These are phyloP conservation scores for Climacteris rufus DNA, from an alignment of 2,113 vertebrate species.

Conservation along the genomic window DNA sequence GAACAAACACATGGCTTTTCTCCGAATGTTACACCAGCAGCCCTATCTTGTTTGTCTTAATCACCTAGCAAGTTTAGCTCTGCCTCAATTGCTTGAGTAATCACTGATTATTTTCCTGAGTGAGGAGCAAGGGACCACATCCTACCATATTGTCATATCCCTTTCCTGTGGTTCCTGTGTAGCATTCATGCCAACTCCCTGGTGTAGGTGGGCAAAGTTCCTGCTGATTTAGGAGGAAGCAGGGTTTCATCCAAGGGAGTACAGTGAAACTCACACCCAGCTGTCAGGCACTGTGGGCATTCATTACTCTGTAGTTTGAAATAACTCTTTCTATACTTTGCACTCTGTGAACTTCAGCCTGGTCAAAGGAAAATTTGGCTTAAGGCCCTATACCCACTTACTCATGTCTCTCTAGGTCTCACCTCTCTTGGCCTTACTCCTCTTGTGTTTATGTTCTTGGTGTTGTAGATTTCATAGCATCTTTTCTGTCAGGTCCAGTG, in stretches of 20 bases:
- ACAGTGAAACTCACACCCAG: background rate
- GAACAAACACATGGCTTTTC: background rate
- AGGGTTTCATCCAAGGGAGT: background rate
- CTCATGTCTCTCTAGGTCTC: background rate
- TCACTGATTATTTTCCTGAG: background rate
- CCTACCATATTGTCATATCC: background rate
- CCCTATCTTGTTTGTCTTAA: background rate
- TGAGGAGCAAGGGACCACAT: background rate
- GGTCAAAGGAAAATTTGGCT: background rate
- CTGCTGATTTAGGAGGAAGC: background rate
- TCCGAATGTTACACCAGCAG: background rate
- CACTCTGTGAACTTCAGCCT: background rate
- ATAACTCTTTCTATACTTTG: background rate
- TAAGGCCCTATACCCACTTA: too few relatives aligned
- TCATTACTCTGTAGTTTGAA: background rate
- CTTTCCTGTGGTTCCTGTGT: background rate
- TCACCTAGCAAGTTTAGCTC: background rate
- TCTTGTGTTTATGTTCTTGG: background rate
- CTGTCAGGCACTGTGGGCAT: background rate
- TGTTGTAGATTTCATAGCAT: background rate
- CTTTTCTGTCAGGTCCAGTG: background rate
- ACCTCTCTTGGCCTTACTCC: background rate
- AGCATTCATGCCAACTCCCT: background rate
- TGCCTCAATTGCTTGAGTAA: background rate
- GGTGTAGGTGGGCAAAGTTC: background rate